Evolutionary conservation across 2,797 vertebrate species (phyloP).

Genomic region (Bryconaethiops microstoma): DNA sequence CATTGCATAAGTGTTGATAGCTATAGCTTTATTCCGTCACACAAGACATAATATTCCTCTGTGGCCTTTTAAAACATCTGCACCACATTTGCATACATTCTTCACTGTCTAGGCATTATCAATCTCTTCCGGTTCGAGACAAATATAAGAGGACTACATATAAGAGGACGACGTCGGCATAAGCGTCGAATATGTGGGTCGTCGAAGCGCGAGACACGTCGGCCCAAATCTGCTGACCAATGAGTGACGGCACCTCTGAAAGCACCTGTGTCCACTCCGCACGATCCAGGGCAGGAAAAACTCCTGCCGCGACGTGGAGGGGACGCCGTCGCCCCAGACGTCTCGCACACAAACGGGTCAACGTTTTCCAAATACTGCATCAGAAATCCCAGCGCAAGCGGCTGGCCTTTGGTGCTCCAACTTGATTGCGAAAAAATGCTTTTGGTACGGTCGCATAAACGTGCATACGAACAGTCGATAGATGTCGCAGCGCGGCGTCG

Average conservation of each 20-base stretch:
- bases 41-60: conserved; percentile 33
- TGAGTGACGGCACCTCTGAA: neutral
- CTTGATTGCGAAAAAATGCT: neutral
- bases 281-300: neutral
- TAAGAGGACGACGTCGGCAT: conserved; percentile 52
- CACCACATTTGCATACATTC: conserved; percentile 71
- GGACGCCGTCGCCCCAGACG: neutral
- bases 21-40: conserved; percentile 46
- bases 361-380: neutral
- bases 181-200: conserved; percentile 42
- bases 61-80: conserved; percentile 56
- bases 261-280: neutral
- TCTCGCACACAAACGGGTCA: neutral
- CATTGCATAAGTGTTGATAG: conserved; percentile 71
- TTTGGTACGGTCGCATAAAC: conserved; percentile 18
- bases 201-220: too few relatives aligned
- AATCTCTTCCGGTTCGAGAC: conserved; percentile 57
- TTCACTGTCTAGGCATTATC: conserved; percentile 71
- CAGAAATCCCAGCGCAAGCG: neutral
- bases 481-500: conserved; percentile 24
- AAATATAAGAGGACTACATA: conserved; percentile 4
- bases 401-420: conserved; percentile 36
- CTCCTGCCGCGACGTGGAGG: neutral
- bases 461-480: conserved; percentile 5
- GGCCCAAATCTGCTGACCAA: neutral